Base-by-base conservation (phyloP, 2,888 invertebrate genomes). In the Dasysyrphus tricinctus region DNA sequence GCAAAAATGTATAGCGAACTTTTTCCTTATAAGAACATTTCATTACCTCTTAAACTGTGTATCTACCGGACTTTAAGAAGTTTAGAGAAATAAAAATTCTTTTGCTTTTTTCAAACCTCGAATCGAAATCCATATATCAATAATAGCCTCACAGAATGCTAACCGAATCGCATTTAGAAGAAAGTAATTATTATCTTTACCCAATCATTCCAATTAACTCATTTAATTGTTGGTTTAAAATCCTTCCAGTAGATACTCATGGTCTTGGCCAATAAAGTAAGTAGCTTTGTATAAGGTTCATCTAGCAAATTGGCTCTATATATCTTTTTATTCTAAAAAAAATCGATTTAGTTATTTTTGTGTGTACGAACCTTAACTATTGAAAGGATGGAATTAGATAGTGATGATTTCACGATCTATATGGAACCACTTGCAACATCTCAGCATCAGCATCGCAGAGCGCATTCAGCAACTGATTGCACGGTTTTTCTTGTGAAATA, bases 401-500 rank as follows among this genome's bases (percentile, higher is more conserved):
- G 82, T 79, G 81, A 85, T 86, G 82, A 86, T 81, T 86, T 86
- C 81, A 86, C 86, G 86, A 86, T 86, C 86, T 86, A 67, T 86
- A 86, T 82, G 70, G 70, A 75, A 86, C 70, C 75, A 82, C 82
- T 82, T 78, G 82, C 82, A 54, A 54, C 69, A 69, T 54, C n/a
- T n/a, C 24, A 24, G 24, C 24, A 24, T 24, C 24, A 24, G 24
- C 24, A 24, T 24, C 24, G n/a, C n/a, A 24, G 24, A 24, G 24
- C 24, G 24, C 3, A 24, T 24, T 24, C 69, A 54, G 29, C 69
- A 86, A 70, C 82, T 82, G 86, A 86, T 86, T 86, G 82, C 82
- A 86, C 82, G 78, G 82, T 82, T 75, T 24, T 61, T 74, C 86
- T 78, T 72, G 77, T 75, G 82, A 74, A 82, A 78, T 81, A 78